Evolutionary conservation across 2,113 vertebrate genomes (phyloP), one percentile per base, ranked within the genome.

Genomic region (Pipa parva): DNA sequence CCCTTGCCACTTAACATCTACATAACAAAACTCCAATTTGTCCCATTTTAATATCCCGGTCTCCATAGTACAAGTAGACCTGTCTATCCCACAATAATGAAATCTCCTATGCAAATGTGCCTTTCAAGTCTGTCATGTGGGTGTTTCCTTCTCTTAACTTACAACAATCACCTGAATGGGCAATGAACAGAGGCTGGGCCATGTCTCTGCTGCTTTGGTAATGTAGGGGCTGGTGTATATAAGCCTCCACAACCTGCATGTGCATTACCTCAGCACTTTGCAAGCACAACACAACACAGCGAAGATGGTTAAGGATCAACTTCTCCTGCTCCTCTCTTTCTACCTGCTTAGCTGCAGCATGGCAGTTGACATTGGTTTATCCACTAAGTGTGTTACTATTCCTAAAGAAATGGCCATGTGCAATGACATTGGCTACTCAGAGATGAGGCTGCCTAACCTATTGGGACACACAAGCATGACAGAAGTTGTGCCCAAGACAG

Each of bases 401-500:
- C 93, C 93, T 5, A 79, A 78, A 72, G 87, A 93, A 77, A 85
- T 95, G 87, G 80, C 70, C 39, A 80, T 93, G 63, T 95, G 93
- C 78, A 83, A 88, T 51, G 81, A 89, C 3, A 83, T 90, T 2
- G 91, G 91, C 26, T 95, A 95, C 73, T 87, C 89, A 0, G 92
- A 95, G 80, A 95, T 95, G 93, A 80, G 93, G 13, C 82, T 95
- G 62, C 92, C 93, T 28, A 95, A 95, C 76, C 87, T 94, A 39
- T 75, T 95, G 85, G 93, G 92, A 36, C 92, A 95, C 78, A 90
- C 83, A 28, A 92, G 80, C 73, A 76, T 94, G 74, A 72, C 62
- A 1, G 91, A 95, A 18, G 93, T 90, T 24, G 78, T 92, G 20
- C 85, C 81, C 3, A 89, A 86, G 55, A 90, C 90, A 0, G 84